phyloP scores from a whole-genome alignment of 1,140 invertebrate genomes.

The Plutomurus gul region DNA sequence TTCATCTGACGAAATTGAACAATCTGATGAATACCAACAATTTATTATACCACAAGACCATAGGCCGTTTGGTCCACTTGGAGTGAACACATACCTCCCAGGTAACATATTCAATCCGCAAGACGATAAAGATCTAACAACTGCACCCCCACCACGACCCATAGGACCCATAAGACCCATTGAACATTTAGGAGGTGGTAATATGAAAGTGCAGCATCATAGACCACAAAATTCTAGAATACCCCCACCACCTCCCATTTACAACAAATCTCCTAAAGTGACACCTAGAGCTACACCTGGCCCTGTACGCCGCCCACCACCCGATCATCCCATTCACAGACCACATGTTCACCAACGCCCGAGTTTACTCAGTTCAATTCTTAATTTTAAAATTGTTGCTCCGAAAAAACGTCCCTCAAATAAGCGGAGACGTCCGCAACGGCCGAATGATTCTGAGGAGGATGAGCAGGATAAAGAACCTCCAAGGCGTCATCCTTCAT shows the following conservation, averaged over 20 bases:
- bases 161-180: background rate
- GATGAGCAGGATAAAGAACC: background rate
- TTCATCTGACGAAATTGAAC: too few relatives aligned
- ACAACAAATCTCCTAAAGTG: background rate
- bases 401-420: background rate
- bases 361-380: background rate
- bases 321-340: too few relatives aligned
- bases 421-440: background rate
- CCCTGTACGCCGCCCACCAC: background rate
- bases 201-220: too few relatives aligned
- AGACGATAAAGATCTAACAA: background rate
- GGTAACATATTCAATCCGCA: background rate
- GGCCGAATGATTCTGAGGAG: background rate
- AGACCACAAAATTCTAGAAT: background rate
- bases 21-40: too few relatives aligned
- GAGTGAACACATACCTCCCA: background rate
- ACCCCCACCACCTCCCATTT: background rate
- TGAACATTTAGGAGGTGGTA: background rate
- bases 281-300: too few relatives aligned
- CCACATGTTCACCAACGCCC: background rate
- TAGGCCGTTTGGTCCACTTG: too few relatives aligned
- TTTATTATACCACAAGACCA: too few relatives aligned
- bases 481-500: background rate
- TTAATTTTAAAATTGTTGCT: conserved; percentile 1
- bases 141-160: background rate